Base-by-base conservation (phyloP, 92 coral and sea anemone species). In the Virgularia gustaviana region DNA sequence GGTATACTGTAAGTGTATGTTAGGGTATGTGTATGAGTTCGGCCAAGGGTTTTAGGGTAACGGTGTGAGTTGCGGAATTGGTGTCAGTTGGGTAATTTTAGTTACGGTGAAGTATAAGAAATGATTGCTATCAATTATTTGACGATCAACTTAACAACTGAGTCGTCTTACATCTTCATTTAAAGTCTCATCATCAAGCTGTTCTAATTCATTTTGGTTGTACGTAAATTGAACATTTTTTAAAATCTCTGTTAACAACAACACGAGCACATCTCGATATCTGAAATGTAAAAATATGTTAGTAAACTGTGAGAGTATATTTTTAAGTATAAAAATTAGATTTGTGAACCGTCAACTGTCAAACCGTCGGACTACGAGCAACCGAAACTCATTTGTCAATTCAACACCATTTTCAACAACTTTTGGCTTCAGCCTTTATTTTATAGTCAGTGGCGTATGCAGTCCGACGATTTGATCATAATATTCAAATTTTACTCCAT, bases 121-220 rank as follows among this genome's bases (percentile, higher is more conserved):
- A 33, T 55, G 35, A 27, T 55, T 16, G 32, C 31, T 2, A 22
- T 55, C 31, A 33, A 55, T n/a, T 18, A 20, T 57, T 2, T 19
- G 32, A 27, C 2, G 2, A 19, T 23, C 16, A 19, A 16, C 35
- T n/a, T 1, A 56, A 31, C n/a, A 3, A 47, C 11, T 8, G 16
- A 10, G n/a, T n/a, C n/a, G n/a, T n/a, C 86, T 37, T 85, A 92
- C 98, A 78, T 92, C 89, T 19, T 90, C 98, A 80, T 92, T 91
- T 33, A 92, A 30, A 19, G 76, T 55, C 41, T 86, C 79, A 10
- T 92, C 91, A 43, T 92, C 98, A 57, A 92, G 78, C 53, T 86
- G 96, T 47, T 89, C 94, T 20, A 91, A 79, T 19, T 83, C 83
- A 12, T 73, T 78, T 65, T 85, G 92, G 59, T 91, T 91, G 57